Evolutionary conservation across 2,888 invertebrate species (phyloP), one percentile per base, ranked within the genome.

Genomic region (Argyresthia goedartella): DNA sequence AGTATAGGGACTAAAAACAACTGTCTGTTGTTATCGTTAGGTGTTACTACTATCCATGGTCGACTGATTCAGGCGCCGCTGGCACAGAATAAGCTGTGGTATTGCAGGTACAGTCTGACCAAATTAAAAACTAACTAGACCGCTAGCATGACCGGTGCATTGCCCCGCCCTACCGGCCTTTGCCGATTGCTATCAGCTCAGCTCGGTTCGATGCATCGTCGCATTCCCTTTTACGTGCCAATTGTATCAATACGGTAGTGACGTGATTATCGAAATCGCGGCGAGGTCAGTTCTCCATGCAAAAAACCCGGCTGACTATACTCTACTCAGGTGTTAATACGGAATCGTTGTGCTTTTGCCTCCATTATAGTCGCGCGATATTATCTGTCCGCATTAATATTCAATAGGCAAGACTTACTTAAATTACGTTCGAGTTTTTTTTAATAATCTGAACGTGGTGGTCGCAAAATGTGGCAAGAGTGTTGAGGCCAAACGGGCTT

Each of bases 181-280:
- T 58, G 59, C 57, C 60, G 70, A 75, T 74, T 68, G 64, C 65
- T 61, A 78, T 73, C 72, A 60, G 63, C 59, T 25, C 6, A 2
- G 6, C 3, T 25, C 25, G 25, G 25, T 25, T 60, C 64, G 67
- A 67, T 71, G 69, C 70, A 70, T 70, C 71, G 69, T 62, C 59
- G 63, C 67, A 66, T 59, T 71, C 68, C 71, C 67, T 72, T 73
- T 79, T 74, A 73, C 68, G 71, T 69, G 64, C 70, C 71, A 66
- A 74, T 76, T 72, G 71, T 76, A 72, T 71, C 69, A n/a, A n/a
- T n/a, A n/a, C n/a, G 66, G 71, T 73, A 70, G 70, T 77, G 71
- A 73, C 68, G 71, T 70, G 69, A 65, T 71, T 68, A 73, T 73
- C 67, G 63, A 74, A 77, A 73, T 73, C 66, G 60, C 68, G 69